These are phyloP conservation scores for Drosophila persimilis DNA, from an alignment of 1,140 invertebrate genomes.

Conservation along the genomic window DNA sequence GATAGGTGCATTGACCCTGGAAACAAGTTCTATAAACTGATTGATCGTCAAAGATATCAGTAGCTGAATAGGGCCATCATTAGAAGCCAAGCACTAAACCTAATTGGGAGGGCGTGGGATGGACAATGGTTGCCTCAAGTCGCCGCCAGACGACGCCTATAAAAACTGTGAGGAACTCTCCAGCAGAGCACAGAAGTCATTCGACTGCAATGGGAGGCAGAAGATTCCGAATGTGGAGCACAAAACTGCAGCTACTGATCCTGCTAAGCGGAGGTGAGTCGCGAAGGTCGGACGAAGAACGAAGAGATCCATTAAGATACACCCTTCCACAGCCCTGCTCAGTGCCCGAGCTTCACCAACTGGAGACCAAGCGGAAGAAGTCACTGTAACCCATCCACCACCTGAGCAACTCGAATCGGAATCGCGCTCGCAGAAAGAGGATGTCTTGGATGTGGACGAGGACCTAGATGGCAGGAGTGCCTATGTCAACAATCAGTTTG, in stretches of 20 bases:
- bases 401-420: conserved; percentile 19
- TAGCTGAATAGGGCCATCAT: conserved; percentile 44
- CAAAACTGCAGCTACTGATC: conserved; percentile 35
- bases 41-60: conserved; percentile 46
- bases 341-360: conserved; percentile 17
- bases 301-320: neutral
- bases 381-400: conserved; percentile 27
- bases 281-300: no score
- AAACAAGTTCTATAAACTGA: conserved; percentile 70
- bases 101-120: conserved; percentile 58
- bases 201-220: conserved; percentile 57
- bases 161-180: conserved; percentile 52
- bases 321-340: conserved; percentile 16
- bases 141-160: conserved; percentile 26
- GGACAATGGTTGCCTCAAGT: conserved; percentile 29
- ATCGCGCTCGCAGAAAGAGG: conserved; percentile 42
- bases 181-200: conserved; percentile 45
- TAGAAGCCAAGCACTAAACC: conserved; percentile 43
- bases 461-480: conserved; percentile 72
- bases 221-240: conserved; percentile 16
- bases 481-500: conserved; percentile 77
- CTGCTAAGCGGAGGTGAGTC: conserved; percentile 52
- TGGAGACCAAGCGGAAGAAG: neutral
- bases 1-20: conserved; percentile 59
- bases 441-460: conserved; percentile 48